phyloP scores from a whole-genome alignment of 2,888 invertebrate genomes.

The Epirrita christyi region DNA sequence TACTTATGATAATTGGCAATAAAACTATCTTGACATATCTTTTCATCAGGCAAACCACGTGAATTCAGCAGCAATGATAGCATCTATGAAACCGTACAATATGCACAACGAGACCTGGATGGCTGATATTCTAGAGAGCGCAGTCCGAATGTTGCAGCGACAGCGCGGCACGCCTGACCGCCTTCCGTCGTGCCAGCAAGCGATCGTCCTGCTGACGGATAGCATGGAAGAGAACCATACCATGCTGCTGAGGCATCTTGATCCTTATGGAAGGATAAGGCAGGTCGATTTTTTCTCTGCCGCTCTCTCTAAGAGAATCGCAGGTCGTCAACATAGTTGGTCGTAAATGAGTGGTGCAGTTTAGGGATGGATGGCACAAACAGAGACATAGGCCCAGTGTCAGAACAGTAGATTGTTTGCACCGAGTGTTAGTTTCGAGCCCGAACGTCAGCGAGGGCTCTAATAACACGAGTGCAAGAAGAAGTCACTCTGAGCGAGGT shows the following conservation, averaged over 20 bases:
- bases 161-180: slow-evolving; percentile 49
- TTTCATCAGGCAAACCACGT: slow-evolving; percentile 71
- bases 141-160: slow-evolving; percentile 57
- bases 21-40: too few relatives aligned
- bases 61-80: slow-evolving; percentile 76
- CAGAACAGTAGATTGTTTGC: too few relatives aligned
- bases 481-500: too few relatives aligned
- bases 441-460: too few relatives aligned
- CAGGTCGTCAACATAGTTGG: too few relatives aligned
- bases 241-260: slow-evolving; percentile 55
- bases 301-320: background rate
- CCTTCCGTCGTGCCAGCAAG: slow-evolving; percentile 72
- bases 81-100: slow-evolving; percentile 54
- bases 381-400: too few relatives aligned
- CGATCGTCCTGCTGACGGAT: slow-evolving; percentile 73
- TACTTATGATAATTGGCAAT: too few relatives aligned
- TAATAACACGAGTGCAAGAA: too few relatives aligned
- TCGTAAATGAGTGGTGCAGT: too few relatives aligned
- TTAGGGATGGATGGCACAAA: too few relatives aligned
- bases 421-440: too few relatives aligned
- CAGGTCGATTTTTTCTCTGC: background rate
- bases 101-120: slow-evolving; percentile 64
- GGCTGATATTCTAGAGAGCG: slow-evolving; percentile 56
- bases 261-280: slow-evolving; percentile 70
- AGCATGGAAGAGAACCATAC: slow-evolving; percentile 67